A percentile compares a stretch with the other conserved stretches of the same genome.
These are phyloP conservation scores for Rhodeus uyekii DNA, from an alignment of 2,797 vertebrate species.

Conservation along the genomic window DNA sequence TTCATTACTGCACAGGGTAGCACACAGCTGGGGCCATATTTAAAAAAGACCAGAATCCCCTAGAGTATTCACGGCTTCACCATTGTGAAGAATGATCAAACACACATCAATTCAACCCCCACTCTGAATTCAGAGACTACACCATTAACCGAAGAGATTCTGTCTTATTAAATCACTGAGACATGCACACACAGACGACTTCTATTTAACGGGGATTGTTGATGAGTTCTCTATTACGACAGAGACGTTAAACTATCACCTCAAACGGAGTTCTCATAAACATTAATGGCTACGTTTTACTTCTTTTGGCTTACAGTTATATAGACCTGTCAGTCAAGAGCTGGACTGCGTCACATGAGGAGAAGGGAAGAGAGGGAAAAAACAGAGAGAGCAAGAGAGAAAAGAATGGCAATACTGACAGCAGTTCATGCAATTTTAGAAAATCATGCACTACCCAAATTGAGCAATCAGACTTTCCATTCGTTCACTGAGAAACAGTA, in stretches of 20 bases:
- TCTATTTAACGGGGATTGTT: slow-evolving; percentile 38
- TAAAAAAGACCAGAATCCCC: slow-evolving; percentile 34
- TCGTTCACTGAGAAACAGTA: slow-evolving; percentile 12
- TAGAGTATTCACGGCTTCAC: slow-evolving; percentile 44
- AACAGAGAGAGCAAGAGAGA: slow-evolving; percentile 47
- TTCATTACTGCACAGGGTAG: slow-evolving; percentile 58
- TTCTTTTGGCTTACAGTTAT: slow-evolving; percentile 48
- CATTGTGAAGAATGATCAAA: slow-evolving; percentile 41
- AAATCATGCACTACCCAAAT: slow-evolving; percentile 56
- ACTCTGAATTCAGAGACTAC: slow-evolving; percentile 14
- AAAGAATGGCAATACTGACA: slow-evolving; percentile 60
- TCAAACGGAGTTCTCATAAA: slow-evolving; percentile 52
- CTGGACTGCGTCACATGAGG: slow-evolving; percentile 10
- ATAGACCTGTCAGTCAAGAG: slow-evolving; percentile 54
- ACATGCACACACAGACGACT: slow-evolving; percentile 13
- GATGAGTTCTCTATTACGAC: slow-evolving; percentile 43
- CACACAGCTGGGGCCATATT: slow-evolving; percentile 71
- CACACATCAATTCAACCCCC: slow-evolving; percentile 39
- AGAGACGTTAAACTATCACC: slow-evolving; percentile 55
- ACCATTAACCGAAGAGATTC: slow-evolving; percentile 22
- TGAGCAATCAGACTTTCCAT: slow-evolving; percentile 42
- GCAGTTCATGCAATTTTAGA: slow-evolving; percentile 64
- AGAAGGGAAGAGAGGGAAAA: slow-evolving; percentile 11
- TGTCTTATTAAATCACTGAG: slow-evolving; percentile 23
- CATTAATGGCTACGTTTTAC: slow-evolving; percentile 51